Base-by-base conservation (phyloP, 1,140 invertebrate species). In the Drosophila sturtevanti region DNA sequence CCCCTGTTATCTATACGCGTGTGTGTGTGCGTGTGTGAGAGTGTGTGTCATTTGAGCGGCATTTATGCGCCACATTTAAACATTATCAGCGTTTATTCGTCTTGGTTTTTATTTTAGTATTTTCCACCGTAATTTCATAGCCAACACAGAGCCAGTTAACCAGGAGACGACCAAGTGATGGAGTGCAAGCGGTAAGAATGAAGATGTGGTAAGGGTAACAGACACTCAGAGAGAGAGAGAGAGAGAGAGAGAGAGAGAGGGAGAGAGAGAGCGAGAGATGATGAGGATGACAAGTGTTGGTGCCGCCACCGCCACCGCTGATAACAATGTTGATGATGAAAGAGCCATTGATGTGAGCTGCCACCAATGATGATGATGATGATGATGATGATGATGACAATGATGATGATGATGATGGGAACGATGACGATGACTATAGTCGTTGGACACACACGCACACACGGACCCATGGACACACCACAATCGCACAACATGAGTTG, bases 321-420 rank as follows among this genome's bases (percentile, higher is more conserved):
- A 86, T 86, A 86, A 86, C 81, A 86, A 86, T 86, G 81, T 86
- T 81, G 82, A 65, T 86, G 81, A 86, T 86, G 81, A 86, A 86
- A 86, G 41, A 48, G 78, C 81, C 81, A 86, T 86, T 81, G 81
- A 85, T 81, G 81, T 73, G 74, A 81, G 81, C 35, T 79, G 64
- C 41, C 41, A 48, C 16, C 72, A 68, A 62, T 58, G 31, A 60
- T 31, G 22, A 41, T 4, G 41, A 73, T 31, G 60, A 65, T 51
- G 18, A 72, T 37, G 31, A 35, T 16, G 14, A 56, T 14, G 44
- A 37, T 24, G 14, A 65, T 31, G 54, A 65, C 55, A 63, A 76
- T 58, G 54, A 78, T 68, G 73, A 77, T 77, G 81, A 63, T 65
- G 65, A 12, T 16, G 31, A 34, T 14, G n/a, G 44, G 21, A 31